These are phyloP conservation scores for Steromphala cineraria DNA, from an alignment of 2,888 invertebrate genomes.

Conservation along the genomic window DNA sequence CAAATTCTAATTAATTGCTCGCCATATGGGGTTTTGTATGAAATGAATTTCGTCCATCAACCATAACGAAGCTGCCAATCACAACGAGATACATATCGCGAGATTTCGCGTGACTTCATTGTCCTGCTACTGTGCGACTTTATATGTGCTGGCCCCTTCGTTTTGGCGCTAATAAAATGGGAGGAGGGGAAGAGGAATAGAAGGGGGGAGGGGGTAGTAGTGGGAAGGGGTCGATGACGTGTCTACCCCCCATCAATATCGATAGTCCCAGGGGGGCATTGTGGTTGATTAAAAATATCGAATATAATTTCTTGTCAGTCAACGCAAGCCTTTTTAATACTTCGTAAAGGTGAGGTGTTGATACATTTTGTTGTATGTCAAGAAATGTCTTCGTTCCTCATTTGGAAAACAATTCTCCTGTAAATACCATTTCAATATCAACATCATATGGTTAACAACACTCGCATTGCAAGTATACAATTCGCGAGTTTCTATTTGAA, in stretches of 20 bases:
- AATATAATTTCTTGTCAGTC: background rate
- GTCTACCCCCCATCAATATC: background rate
- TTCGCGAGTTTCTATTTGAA: too few species aligned
- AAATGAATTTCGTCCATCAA: background rate
- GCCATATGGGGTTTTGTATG: background rate
- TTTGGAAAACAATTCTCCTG: too few species aligned
- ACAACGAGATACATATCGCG: background rate
- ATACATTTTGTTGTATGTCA: too few species aligned
- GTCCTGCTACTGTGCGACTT: background rate
- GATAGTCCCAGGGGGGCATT: background rate
- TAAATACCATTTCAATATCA: too few species aligned
- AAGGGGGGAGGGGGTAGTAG: background rate
- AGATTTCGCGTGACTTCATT: slow-evolving; percentile 18
- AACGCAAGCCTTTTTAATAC: too few species aligned
- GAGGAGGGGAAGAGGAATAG: background rate
- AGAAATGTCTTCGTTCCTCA: too few species aligned
- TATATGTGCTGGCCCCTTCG: background rate
- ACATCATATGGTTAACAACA: too few species aligned
- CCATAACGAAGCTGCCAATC: slow-evolving; percentile 15
- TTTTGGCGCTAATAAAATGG: background rate
- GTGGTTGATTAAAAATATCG: slow-evolving; percentile 10
- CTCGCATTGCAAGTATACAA: too few species aligned
- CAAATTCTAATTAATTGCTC: background rate
- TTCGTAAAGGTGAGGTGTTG: too few species aligned
- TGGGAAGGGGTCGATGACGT: background rate